Evolutionary conservation across 2,888 invertebrate genomes (phyloP).

Genomic region (Drosophila lacicola): DNA sequence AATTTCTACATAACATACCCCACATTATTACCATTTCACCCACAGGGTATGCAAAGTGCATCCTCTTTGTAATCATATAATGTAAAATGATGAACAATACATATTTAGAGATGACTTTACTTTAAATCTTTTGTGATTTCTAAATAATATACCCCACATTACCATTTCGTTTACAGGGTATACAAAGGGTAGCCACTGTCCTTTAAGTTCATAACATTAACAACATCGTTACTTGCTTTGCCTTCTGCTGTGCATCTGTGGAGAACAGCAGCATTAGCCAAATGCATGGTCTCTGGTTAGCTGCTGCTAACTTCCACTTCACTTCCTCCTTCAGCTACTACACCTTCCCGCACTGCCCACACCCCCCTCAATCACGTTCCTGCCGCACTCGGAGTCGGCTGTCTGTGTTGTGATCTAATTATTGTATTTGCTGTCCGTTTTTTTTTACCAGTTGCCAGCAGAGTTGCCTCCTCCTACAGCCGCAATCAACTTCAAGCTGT

Average conservation of each 20-base stretch:
- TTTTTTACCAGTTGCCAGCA: constrained; percentile 50
- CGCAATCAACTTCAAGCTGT: constrained; percentile 9
- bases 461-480: constrained; percentile 66
- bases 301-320: constrained; percentile 43
- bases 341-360: constrained; percentile 5
- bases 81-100: too few relatives aligned
- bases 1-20: too few relatives aligned
- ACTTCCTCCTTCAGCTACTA: constrained; percentile 22
- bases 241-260: constrained; percentile 29
- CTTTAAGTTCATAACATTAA: constrained; percentile 46
- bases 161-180: constrained; percentile 9
- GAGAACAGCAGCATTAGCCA: constrained; percentile 33
- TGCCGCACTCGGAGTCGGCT: constrained; percentile 44
- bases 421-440: constrained; percentile 77
- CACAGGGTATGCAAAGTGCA: too few relatives aligned
- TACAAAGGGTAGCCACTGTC: constrained; percentile 22
- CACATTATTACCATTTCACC: too few relatives aligned
- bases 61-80: too few relatives aligned
- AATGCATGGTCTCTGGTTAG: constrained; percentile 34
- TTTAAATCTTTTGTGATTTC: too few relatives aligned
- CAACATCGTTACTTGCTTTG: constrained; percentile 49
- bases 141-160: constrained; percentile 3
- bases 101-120: too few relatives aligned
- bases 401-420: constrained; percentile 75
- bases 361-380: constrained; percentile 55